phyloP scores from a whole-genome alignment of 92 coral and sea anemone species.

The Paragorgia papillata region DNA sequence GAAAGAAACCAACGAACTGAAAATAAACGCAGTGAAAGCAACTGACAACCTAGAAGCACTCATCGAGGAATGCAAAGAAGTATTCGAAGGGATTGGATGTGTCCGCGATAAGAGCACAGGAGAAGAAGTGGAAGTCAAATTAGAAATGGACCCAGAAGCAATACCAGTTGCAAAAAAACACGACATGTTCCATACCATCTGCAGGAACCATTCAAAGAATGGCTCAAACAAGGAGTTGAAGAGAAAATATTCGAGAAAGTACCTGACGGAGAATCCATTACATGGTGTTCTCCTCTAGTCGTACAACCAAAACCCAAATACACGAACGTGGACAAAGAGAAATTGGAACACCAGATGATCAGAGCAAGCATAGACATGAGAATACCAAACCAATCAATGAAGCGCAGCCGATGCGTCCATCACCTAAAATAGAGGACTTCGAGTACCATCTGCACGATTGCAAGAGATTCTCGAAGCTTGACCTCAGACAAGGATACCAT shows the following conservation, averaged over 20 bases:
- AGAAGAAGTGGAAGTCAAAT: slow-evolving; percentile 50
- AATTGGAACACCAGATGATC: slow-evolving; percentile 34
- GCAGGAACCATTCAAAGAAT: slow-evolving; percentile 61
- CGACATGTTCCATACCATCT: slow-evolving; percentile 57
- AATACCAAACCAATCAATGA: slow-evolving; percentile 46
- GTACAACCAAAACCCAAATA: slow-evolving; percentile 30
- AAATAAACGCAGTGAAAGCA: slow-evolving; percentile 35
- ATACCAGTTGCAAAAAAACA: slow-evolving; percentile 64
- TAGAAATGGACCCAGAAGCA: slow-evolving; percentile 63
- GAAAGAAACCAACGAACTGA: slow-evolving; percentile 52
- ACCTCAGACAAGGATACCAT: slow-evolving; percentile 57
- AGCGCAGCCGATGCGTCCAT: slow-evolving; percentile 41
- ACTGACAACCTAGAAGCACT: slow-evolving; percentile 16
- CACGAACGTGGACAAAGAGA: slow-evolving; percentile 21
- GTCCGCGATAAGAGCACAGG: slow-evolving; percentile 55
- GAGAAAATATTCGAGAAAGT: slow-evolving; percentile 54
- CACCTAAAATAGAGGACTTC: slow-evolving; percentile 50
- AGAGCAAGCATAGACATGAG: slow-evolving; percentile 59
- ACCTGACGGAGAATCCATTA: slow-evolving; percentile 22
- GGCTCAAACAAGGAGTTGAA: slow-evolving; percentile 59
- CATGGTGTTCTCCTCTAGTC: slow-evolving; percentile 12
- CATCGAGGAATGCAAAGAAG: slow-evolving; percentile 38
- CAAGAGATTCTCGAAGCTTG: slow-evolving; percentile 49
- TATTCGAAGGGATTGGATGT: slow-evolving; percentile 61
- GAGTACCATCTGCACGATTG: slow-evolving; percentile 40